Base-by-base conservation (phyloP, 1,140 invertebrate species). In the Lutraria rhynchaena region DNA sequence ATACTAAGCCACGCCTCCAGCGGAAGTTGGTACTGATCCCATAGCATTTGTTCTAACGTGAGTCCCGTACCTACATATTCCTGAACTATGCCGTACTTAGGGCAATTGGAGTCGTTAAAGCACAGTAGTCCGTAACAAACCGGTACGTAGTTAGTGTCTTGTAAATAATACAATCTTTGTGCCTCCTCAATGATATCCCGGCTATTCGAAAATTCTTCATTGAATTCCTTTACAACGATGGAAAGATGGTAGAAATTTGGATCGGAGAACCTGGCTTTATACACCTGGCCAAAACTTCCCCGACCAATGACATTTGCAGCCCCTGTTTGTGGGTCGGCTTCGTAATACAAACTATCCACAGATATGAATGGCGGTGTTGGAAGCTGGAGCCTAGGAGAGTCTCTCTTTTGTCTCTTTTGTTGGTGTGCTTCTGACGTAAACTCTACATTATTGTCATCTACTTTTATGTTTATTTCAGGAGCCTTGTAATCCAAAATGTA, bases 261-360 rank as follows among this genome's bases (percentile, higher is more conserved):
- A 24, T 81, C 70, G 5, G 55, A 46, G 33, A 73, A 81, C 17
- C 69, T 37, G 3, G 69, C 78, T n/a, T 65, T 73, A 33, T 53
- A 74, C 53, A 81, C 78, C 24, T 63, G 41, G n/a, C 78, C 78
- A 29, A 81, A 81, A 60, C 78, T 81, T 27, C 78, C 78, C n/a
- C 55, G 71, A 13, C 78, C 78, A 1, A 81, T 55, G n/a, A 70
- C 53, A 19, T 53, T 31, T n/a, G 37, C 44, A 41, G 46, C 19
- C 3, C 78, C 67, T 3, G 55, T 63, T 13, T 61, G 44, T 22
- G 67, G 57, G 37, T 81, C 69, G 4, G 33, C 69, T 65, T 73
- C 69, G 35, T 81, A 81, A 17, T 51, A 37, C 7, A 81, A 4
- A 37, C 49, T 44, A 15, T 49, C 44, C 13, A 71, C 44, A 4